Evolutionary conservation across 2,113 vertebrate species (phyloP).

Genomic region (Triplophysa siluroides): DNA sequence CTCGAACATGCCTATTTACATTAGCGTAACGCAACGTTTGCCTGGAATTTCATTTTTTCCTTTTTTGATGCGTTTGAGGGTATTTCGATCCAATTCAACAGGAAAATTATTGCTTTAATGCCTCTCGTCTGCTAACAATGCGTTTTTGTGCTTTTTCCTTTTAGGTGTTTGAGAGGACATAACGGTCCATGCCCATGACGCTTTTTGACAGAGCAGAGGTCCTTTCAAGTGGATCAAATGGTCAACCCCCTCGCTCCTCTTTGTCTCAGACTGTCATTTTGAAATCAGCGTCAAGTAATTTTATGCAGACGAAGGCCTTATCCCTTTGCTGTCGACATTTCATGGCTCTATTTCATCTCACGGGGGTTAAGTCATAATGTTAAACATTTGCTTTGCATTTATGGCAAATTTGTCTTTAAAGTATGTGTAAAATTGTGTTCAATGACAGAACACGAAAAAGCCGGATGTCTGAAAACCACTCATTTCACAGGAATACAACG

Average conservation of each 20-base stretch:
- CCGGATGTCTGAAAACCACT: not conserved
- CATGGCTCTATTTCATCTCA: constrained; percentile 18
- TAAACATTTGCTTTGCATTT: constrained; percentile 20
- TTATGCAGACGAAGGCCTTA: constrained; percentile 42
- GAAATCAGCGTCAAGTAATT: constrained; percentile 47
- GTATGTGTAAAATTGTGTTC: constrained; percentile 11
- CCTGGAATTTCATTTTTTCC: not conserved
- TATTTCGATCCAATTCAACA: not conserved
- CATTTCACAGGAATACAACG: not conserved
- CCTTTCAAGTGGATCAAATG: constrained; percentile 56
- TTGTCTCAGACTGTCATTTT: constrained; percentile 54
- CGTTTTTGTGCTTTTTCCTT: constrained; percentile 62
- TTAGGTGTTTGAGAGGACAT: constrained; percentile 65
- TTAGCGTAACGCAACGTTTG: constrained; percentile 5
- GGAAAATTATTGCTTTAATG: not conserved
- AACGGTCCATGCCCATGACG: constrained; percentile 57
- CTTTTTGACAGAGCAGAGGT: constrained; percentile 58
- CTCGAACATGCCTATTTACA: constrained; percentile 9
- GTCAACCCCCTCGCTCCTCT: constrained; percentile 52
- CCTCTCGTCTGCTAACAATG: constrained; percentile 55
- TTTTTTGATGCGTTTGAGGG: not conserved
- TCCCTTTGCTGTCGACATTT: constrained; percentile 34
- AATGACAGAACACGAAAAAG: not conserved
- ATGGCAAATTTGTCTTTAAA: not conserved
- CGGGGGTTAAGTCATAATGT: not conserved